These are phyloP conservation scores for Calonectris borealis DNA, from an alignment of 2,113 vertebrate genomes.

Conservation along the genomic window DNA sequence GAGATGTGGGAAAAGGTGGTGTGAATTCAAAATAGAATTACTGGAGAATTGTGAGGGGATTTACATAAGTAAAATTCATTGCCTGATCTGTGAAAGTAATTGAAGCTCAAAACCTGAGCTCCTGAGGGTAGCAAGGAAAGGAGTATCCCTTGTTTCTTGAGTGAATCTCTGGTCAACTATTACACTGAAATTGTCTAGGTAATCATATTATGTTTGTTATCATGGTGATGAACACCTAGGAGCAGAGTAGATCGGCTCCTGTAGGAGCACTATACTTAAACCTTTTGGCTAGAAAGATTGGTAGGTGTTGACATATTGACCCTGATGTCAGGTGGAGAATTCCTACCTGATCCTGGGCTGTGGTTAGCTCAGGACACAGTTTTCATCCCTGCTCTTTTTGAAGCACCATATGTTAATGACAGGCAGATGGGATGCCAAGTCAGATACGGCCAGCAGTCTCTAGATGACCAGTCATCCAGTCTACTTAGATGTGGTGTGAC, in stretches of 20 bases:
- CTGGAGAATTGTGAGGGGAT: background rate
- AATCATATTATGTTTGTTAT: background rate
- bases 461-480: background rate
- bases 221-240: background rate
- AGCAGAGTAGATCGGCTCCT: background rate
- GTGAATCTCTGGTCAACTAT: background rate
- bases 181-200: background rate
- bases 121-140: background rate
- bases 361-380: background rate
- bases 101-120: constrained; percentile 32
- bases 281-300: background rate
- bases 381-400: background rate
- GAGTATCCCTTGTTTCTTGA: constrained; percentile 25
- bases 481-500: too few relatives aligned
- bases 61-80: constrained; percentile 33
- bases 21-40: constrained; percentile 28
- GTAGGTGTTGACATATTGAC: background rate
- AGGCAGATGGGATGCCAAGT: background rate
- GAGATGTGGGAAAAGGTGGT: background rate
- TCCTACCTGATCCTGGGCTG: background rate
- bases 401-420: background rate
- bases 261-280: background rate
- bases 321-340: background rate
- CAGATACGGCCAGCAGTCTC: background rate
- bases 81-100: background rate